Conservation (phyloP, 2,113 vertebrate species). For the Sisor rabdophorus region DNA sequence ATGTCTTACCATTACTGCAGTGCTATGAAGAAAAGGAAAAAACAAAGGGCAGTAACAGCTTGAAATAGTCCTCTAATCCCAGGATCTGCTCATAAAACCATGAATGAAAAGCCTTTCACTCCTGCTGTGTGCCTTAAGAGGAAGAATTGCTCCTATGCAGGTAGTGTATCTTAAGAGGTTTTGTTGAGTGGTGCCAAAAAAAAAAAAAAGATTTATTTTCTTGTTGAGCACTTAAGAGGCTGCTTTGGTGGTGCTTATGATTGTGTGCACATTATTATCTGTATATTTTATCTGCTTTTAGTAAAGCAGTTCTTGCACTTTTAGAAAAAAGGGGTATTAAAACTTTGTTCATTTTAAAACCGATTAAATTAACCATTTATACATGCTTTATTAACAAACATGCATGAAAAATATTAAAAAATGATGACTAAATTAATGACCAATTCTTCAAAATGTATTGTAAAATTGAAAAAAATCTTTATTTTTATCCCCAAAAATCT, state of each 20-base stretch:
- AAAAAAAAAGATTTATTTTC: conserved; percentile 52
- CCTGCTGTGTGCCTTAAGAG: neutral
- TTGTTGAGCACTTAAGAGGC: conserved; percentile 49
- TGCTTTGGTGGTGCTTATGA: neutral
- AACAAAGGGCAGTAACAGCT: conserved; percentile 11
- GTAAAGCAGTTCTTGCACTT: neutral
- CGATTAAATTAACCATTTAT: too few species aligned
- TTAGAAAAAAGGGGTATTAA: too few species aligned
- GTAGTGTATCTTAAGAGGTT: conserved; percentile 28
- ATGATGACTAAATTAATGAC: too few species aligned
- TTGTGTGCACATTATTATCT: conserved; percentile 25
- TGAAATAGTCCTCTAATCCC: conserved; percentile 42
- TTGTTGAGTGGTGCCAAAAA: conserved; percentile 47
- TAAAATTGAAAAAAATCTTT: too few species aligned
- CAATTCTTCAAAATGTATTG: too few species aligned
- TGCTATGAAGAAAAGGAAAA: neutral
- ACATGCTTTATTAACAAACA: too few species aligned
- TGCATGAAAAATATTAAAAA: too few species aligned
- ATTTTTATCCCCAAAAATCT: too few species aligned
- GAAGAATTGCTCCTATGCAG: conserved; percentile 8
- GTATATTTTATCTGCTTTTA: neutral
- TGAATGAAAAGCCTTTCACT: conserved; percentile 53
- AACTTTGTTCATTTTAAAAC: too few species aligned
- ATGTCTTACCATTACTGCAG: conserved; percentile 49
- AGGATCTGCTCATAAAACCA: conserved; percentile 36